phyloP scores from a whole-genome alignment of 2,113 vertebrate genomes.

The Caranx ignobilis region DNA sequence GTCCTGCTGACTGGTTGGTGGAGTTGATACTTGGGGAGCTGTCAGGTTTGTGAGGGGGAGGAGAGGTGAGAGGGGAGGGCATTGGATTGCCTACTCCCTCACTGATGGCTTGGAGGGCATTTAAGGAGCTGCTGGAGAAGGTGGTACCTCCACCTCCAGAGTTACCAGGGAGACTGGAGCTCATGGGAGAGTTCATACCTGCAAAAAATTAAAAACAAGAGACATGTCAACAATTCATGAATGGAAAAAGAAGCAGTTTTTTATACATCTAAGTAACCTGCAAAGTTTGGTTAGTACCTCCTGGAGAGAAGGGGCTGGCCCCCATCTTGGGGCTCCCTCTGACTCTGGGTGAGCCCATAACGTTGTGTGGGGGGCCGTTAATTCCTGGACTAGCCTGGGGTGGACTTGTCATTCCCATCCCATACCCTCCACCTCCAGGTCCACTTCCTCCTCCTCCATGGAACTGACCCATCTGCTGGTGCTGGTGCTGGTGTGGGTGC shows the following conservation, averaged over 20 bases:
- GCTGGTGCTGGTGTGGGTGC: conserved; percentile 70
- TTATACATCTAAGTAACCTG: neutral
- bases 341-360: conserved; percentile 93
- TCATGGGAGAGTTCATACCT: conserved; percentile 96
- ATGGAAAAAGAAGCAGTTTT: neutral
- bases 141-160: conserved; percentile 80
- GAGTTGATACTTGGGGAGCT: conserved; percentile 90
- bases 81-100: conserved; percentile 96
- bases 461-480: conserved; percentile 86
- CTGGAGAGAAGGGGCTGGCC: conserved; percentile 93
- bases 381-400: conserved; percentile 91
- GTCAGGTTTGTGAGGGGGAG: conserved; percentile 90
- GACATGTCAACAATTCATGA: neutral
- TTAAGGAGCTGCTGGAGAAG: conserved; percentile 97
- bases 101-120: conserved; percentile 97
- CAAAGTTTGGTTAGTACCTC: conserved; percentile 84
- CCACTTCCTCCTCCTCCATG: conserved; percentile 79
- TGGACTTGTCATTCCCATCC: conserved; percentile 92
- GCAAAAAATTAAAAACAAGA: conserved; percentile 35
- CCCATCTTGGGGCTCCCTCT: conserved; percentile 94
- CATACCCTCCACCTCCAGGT: conserved; percentile 81
- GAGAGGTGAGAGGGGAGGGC: conserved; percentile 92
- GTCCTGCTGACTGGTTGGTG: conserved; percentile 68
- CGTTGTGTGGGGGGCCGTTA: conserved; percentile 87
- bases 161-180: conserved; percentile 85